A percentile compares a stretch with the other conserved stretches of the same genome.
Conservation (phyloP, 1,140 invertebrate species). For the Galendromus occidentalis region DNA sequence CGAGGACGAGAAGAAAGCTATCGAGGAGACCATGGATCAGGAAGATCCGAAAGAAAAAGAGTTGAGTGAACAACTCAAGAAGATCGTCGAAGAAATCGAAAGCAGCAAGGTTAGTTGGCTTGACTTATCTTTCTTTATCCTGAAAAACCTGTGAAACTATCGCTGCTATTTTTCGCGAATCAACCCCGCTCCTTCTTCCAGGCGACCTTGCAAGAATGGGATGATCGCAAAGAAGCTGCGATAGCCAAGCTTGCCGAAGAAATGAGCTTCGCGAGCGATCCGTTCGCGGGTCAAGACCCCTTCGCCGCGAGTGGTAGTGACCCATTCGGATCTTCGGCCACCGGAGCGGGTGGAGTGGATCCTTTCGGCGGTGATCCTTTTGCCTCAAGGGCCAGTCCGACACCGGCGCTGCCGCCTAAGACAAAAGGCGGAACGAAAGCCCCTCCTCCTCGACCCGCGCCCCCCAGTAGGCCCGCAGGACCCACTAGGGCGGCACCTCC, state of each 20-base stretch:
- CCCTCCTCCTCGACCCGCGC: background rate
- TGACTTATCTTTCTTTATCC: background rate
- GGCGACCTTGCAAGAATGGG: background rate
- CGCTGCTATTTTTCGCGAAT: too few relatives aligned
- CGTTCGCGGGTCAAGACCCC: background rate
- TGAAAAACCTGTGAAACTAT: too few relatives aligned
- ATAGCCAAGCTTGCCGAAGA: slow-evolving; percentile 1
- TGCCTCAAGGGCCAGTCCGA: slow-evolving; percentile 5
- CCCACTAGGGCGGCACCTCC: background rate
- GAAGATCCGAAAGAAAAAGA: background rate
- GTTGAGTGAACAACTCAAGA: background rate
- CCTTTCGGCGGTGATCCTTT: background rate
- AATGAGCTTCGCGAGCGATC: background rate
- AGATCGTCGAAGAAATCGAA: background rate
- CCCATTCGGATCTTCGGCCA: background rate
- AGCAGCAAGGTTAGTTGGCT: background rate
- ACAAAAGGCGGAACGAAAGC: background rate
- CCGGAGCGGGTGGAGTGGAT: background rate
- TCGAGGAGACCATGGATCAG: slow-evolving; percentile 2
- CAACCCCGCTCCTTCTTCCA: background rate
- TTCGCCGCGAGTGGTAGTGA: background rate
- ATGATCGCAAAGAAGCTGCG: background rate
- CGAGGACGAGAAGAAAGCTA: background rate
- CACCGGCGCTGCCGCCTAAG: background rate
- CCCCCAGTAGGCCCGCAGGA: background rate